These are phyloP conservation scores for Andrena hattorfiana DNA, from an alignment of 2,888 invertebrate species.

Conservation along the genomic window DNA sequence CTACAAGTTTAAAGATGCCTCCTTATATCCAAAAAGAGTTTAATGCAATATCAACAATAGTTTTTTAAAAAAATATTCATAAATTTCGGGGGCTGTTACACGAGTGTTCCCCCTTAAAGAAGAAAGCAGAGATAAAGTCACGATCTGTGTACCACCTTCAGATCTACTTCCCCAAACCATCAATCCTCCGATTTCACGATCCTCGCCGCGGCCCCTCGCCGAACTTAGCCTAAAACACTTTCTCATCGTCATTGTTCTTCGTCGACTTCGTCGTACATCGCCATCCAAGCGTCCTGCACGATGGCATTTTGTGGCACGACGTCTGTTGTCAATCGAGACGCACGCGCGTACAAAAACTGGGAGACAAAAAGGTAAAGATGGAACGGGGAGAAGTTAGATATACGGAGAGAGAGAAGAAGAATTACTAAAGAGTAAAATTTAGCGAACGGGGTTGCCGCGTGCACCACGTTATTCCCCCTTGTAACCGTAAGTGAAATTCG, in stretches of 20 bases:
- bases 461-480: slow-evolving; percentile 52
- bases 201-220: neutral
- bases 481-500: neutral
- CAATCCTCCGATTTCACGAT: neutral
- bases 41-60: too few species aligned
- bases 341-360: slow-evolving; percentile 44
- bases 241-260: slow-evolving; percentile 40
- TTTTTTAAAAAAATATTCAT: too few species aligned
- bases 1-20: too few species aligned
- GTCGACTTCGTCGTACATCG: slow-evolving; percentile 46
- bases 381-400: neutral
- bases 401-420: neutral
- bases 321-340: slow-evolving; percentile 63
- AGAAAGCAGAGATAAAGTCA: too few species aligned
- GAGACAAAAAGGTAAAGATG: neutral
- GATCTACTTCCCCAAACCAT: too few species aligned
- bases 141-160: too few species aligned
- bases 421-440: slow-evolving; percentile 11
- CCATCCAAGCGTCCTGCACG: slow-evolving; percentile 51
- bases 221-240: slow-evolving; percentile 26
- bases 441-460: slow-evolving; percentile 43
- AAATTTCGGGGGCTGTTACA: too few species aligned
- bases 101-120: too few species aligned
- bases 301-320: slow-evolving; percentile 65
- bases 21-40: too few species aligned